Conservation (phyloP, 2,113 vertebrate species). For the Myotis davidii region DNA sequence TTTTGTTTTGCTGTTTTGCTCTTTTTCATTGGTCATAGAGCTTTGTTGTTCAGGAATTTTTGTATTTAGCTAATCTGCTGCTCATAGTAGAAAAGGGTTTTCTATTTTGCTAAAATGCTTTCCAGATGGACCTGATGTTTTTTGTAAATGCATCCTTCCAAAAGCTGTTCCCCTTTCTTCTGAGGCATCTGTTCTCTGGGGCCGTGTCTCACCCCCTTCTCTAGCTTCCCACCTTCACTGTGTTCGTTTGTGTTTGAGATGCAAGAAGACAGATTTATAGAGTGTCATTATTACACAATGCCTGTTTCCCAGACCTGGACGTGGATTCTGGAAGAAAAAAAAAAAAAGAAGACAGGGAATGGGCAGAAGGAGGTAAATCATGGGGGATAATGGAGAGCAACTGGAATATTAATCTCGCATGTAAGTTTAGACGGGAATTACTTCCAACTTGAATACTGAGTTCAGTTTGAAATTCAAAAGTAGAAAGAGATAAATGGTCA, state of each 20-base stretch:
- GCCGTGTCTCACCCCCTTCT: background rate
- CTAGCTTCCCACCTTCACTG: background rate
- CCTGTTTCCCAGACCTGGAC: background rate
- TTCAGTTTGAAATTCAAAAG: background rate
- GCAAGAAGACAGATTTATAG: background rate
- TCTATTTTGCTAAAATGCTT: slow-evolving; percentile 64
- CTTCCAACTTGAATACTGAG: background rate
- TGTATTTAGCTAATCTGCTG: slow-evolving; percentile 45
- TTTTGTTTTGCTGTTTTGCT: slow-evolving; percentile 51
- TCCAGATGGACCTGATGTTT: slow-evolving; percentile 38
- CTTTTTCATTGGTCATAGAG: slow-evolving; percentile 1
- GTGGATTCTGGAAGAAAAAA: background rate
- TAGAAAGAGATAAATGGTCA: background rate
- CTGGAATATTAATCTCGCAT: background rate
- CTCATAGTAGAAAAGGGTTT: background rate
- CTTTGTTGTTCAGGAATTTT: slow-evolving; percentile 51
- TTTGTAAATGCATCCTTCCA: background rate
- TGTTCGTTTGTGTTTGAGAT: background rate
- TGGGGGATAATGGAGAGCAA: background rate
- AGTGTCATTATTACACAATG: background rate
- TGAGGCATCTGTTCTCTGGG: background rate
- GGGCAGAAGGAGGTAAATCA: background rate
- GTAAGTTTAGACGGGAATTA: background rate
- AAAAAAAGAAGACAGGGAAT: background rate
- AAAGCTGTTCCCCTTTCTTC: slow-evolving; percentile 41